Base-by-base conservation (phyloP, 2,888 invertebrate species). In the Pyralis farinalis region DNA sequence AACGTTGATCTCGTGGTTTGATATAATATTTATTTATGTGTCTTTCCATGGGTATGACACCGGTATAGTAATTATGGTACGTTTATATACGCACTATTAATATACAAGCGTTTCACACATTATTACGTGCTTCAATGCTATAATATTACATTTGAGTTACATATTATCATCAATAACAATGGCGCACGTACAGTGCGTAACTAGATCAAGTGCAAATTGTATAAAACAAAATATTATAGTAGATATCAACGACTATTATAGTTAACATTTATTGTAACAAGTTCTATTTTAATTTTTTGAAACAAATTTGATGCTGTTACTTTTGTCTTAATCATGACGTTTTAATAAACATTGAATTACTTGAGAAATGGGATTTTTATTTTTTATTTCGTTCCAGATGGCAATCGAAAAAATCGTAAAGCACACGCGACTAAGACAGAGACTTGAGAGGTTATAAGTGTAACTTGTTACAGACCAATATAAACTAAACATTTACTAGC, bases 301-400 rank as follows among this genome's bases (percentile, higher is more conserved):
- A 81, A 72, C 63, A 70, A 72, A 67, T 79, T 82, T 79, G 77
- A 82, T 70, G 76, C 74, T 79, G 81, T 87, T 86, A 81, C 67
- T 75, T 81, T 80, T 77, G 65, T 76, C 75, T 66, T 76, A 79
- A 85, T 87, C 82, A 84, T 81, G 80, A 80, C 76, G 82, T 82
- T 85, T 80, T 75, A 86, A 84, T 87, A 86, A 85, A 87, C 73
- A 79, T 76, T 83, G 67, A 71, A 73, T 77, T 76, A 82, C 73
- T 74, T 75, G 54, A 62, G 57, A 48, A 33, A 37, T 41, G 40
- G 42, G 55, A 54, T 55, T 49, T 51, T 65, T 58, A 55, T 43
- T 49, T 49, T 53, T 51, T 8, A 20, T 31, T 12, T 16, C 16
- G 16, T 16, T 4, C 7, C 4, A 38, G 25, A n/a, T n/a, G n/a